A percentile compares a stretch with the other conserved stretches of the same genome.
These are phyloP conservation scores for Mesochorus sp. DNA, from an alignment of 2,888 invertebrate genomes.

Conservation along the genomic window DNA sequence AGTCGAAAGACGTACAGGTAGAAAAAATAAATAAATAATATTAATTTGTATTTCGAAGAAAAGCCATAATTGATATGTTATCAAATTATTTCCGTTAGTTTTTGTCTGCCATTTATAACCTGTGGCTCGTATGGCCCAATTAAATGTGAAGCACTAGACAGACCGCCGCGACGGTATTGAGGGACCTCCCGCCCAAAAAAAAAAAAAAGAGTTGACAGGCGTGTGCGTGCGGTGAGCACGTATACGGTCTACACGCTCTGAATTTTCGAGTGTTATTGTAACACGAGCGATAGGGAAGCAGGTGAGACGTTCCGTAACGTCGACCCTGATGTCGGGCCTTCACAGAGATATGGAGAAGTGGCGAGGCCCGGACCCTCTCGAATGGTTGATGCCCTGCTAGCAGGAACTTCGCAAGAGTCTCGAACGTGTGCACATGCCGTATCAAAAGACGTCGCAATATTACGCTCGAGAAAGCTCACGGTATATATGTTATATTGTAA, in stretches of 20 bases:
- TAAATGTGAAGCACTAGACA: constrained; percentile 5
- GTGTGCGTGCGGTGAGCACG: constrained; percentile 33
- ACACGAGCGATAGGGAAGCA: constrained; percentile 18
- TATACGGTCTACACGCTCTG: constrained; percentile 42
- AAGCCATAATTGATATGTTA: too few species aligned
- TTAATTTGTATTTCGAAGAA: too few species aligned
- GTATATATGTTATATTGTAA: too few species aligned
- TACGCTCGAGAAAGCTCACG: too few species aligned
- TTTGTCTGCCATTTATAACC: too few species aligned
- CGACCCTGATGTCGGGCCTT: neutral
- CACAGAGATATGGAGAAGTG: neutral
- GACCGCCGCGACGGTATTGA: neutral
- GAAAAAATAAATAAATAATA: too few species aligned
- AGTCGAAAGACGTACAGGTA: too few species aligned
- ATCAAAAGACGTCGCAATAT: too few species aligned
- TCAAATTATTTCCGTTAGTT: too few species aligned
- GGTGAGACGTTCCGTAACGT: constrained; percentile 18
- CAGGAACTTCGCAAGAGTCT: too few species aligned
- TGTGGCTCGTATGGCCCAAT: constrained; percentile 27
- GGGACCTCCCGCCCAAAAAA: neutral
- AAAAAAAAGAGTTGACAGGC: constrained; percentile 18
- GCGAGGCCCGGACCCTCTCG: constrained; percentile 1
- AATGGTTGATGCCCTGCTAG: constrained; percentile 10
- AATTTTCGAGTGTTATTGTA: constrained; percentile 42
- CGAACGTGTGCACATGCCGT: too few species aligned